Base-by-base conservation (phyloP, 2,888 invertebrate species). In the Euclidia mi region DNA sequence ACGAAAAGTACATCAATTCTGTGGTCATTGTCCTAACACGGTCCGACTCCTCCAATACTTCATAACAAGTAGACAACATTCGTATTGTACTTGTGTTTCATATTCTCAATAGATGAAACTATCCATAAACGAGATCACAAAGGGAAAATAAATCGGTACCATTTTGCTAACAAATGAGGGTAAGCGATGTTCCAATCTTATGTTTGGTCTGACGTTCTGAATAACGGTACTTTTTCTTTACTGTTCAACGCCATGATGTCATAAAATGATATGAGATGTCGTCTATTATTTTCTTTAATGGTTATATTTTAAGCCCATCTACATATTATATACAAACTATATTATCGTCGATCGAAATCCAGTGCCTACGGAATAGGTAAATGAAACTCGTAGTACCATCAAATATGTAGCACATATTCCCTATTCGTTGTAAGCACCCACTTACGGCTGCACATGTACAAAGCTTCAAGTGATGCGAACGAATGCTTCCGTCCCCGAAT, bases 121-220 rank as follows among this genome's bases (percentile, higher is more conserved):
- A 84, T 82, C 80, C 64, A 79, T 82, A 82, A 77, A 77, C 61
- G 66, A 76, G 82, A 84, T 84, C 78, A 84, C 84, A 84, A 85
- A 82, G 65, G 79, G 71, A 68, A 80, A 80, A 88, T 84, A 89
- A 88, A 89, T 89, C 78, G 86, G 63, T 68, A 78, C 78, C 83
- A 84, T 89, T 89, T 81, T 80, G 79, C 73, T 85, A 84, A 87
- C 85, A 88, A 85, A 89, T 88, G 86, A 79, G 81, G 81, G 87
- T 84, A 76, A 81, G 76, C 68, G 75, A 82, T 79, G 80, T 79
- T 79, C 85, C 87, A 85, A 85, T 87, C 84, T 82, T 74, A 77
- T 79, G 77, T 82, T 76, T 80, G 73, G 78, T 76, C 77, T 76
- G 77, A 79, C 78, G 69, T 77, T 77, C 62, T 67, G 70, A 77